phyloP scores from a whole-genome alignment of 2,113 vertebrate genomes.

The Pleuronectes platessa region DNA sequence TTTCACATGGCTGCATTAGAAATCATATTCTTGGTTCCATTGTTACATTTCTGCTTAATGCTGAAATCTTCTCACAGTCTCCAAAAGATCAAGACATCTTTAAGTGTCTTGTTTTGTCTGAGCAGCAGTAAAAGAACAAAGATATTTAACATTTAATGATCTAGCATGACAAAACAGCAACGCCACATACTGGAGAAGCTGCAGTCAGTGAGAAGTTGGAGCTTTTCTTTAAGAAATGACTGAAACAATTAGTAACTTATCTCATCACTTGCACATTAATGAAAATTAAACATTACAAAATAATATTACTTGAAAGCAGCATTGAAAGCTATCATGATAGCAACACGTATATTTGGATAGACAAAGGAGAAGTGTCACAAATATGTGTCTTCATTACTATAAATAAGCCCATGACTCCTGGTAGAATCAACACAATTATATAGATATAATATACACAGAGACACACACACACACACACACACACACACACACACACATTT shows the following conservation, averaged over 20 bases:
- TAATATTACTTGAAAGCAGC: neutral
- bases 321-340: neutral
- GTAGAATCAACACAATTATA: neutral
- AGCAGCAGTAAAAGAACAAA: neutral
- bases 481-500: neutral
- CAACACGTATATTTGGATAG: neutral
- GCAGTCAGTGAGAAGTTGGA: neutral
- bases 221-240: neutral
- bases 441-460: neutral
- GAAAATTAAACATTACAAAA: too few species aligned
- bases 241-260: neutral
- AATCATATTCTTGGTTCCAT: neutral
- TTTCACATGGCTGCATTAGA: neutral
- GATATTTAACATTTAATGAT: too few species aligned
- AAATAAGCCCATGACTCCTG: neutral
- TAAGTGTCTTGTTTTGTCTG: neutral
- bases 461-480: neutral
- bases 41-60: too few species aligned
- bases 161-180: too few species aligned
- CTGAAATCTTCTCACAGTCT: too few species aligned
- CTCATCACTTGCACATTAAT: neutral
- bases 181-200: neutral
- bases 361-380: neutral
- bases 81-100: neutral
- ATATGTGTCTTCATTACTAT: constrained; percentile 1